A percentile compares a stretch with the other conserved stretches of the same genome.
These are phyloP conservation scores for Tachyglossus aculeatus DNA, from an alignment of 2,797 vertebrate species.

Conservation along the genomic window DNA sequence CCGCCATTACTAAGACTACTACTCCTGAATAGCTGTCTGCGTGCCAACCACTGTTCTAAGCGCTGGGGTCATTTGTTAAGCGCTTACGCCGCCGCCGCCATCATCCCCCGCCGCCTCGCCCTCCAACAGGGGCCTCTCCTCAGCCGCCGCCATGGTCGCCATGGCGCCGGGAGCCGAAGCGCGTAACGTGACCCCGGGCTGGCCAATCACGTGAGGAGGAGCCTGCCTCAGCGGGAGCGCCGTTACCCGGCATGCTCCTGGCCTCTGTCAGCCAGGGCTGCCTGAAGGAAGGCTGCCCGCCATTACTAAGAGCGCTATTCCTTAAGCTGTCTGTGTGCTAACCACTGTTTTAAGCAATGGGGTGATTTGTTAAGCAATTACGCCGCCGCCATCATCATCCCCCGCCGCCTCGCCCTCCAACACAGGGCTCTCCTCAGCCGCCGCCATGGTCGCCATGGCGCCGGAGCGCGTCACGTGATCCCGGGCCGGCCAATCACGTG, in stretches of 20 bases:
- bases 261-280: too few relatives aligned
- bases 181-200: accelerated
- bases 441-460: slow-evolving; percentile 60
- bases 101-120: slow-evolving; percentile 19
- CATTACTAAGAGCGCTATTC: too few relatives aligned
- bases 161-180: slow-evolving; percentile 1
- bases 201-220: background rate
- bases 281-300: too few relatives aligned
- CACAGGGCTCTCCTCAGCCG: slow-evolving; percentile 65
- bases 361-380: too few relatives aligned
- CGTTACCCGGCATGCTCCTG: too few relatives aligned
- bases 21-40: too few relatives aligned
- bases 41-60: too few relatives aligned
- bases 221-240: accelerated
- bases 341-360: too few relatives aligned
- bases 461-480: background rate
- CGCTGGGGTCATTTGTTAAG: too few relatives aligned
- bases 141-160: slow-evolving; percentile 63
- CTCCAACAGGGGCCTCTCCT: slow-evolving; percentile 70
- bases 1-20: too few relatives aligned
- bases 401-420: slow-evolving; percentile 57
- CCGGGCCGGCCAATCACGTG: background rate
- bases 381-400: accelerated
- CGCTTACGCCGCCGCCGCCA: accelerated
- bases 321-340: too few relatives aligned